These are phyloP conservation scores for Dryas iulia DNA, from an alignment of 1,140 invertebrate species.

Conservation along the genomic window DNA sequence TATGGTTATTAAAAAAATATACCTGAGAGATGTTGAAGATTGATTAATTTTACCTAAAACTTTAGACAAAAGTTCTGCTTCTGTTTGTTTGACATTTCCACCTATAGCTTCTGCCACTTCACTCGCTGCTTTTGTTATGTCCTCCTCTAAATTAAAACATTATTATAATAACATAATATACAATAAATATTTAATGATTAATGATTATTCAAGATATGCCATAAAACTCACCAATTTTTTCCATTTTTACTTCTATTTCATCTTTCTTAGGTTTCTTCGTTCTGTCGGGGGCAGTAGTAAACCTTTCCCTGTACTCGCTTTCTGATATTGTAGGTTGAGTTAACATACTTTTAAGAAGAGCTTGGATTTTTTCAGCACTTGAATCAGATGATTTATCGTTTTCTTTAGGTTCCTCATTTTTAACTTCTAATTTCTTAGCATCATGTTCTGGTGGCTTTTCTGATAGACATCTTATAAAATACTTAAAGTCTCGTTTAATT, in stretches of 20 bases:
- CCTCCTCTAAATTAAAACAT: conserved; percentile 57
- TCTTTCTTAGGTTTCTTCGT: conserved; percentile 49
- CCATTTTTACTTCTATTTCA: conserved; percentile 55
- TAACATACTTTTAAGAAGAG: conserved; percentile 71
- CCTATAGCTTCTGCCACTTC: conserved; percentile 84
- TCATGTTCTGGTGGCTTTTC: conserved; percentile 63
- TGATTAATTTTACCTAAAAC: conserved; percentile 80
- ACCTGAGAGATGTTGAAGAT: conserved; percentile 64
- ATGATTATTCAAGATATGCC: no score
- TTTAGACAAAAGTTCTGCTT: conserved; percentile 88
- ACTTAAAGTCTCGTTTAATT: conserved; percentile 53
- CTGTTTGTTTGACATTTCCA: conserved; percentile 84
- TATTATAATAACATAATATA: not conserved
- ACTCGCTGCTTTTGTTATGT: conserved; percentile 82
- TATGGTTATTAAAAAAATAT: conserved; percentile 9
- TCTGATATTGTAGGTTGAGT: conserved; percentile 62
- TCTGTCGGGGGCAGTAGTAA: conserved; percentile 61
- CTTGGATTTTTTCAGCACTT: conserved; percentile 70
- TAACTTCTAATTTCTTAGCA: conserved; percentile 40
- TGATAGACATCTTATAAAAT: conserved; percentile 56
- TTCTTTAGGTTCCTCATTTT: conserved; percentile 33
- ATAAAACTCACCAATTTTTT: conserved; percentile 58
- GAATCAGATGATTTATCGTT: conserved; percentile 42
- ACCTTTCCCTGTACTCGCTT: conserved; percentile 57
- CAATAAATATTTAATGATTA: not conserved